These are phyloP conservation scores for Centropyge bicolor DNA, from an alignment of 2,797 vertebrate genomes.

Conservation along the genomic window DNA sequence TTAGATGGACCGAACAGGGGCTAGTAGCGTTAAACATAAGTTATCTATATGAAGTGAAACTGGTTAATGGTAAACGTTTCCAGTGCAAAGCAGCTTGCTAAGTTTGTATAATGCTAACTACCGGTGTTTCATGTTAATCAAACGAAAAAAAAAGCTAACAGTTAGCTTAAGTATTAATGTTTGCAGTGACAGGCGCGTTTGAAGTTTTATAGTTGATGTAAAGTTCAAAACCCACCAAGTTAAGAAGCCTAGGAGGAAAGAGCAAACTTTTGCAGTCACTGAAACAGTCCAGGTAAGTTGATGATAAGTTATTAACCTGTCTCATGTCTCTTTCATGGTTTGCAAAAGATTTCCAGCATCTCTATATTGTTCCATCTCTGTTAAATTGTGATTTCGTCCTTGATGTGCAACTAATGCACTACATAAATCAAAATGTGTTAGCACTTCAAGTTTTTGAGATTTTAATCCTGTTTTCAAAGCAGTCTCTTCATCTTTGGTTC, in stretches of 20 bases:
- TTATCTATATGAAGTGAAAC: not conserved
- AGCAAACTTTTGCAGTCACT: not conserved
- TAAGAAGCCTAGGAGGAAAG: not conserved
- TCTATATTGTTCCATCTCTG: not conserved
- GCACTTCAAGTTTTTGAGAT: not conserved
- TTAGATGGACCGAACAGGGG: not conserved
- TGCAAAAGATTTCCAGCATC: not conserved
- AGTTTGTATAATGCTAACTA: constrained; percentile 28
- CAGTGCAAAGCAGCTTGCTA: not conserved
- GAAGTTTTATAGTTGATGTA: not conserved
- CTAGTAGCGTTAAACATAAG: not conserved
- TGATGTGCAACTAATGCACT: not conserved
- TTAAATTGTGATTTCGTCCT: not conserved
- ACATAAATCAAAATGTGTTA: constrained; percentile 2
- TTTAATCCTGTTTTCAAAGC: not conserved
- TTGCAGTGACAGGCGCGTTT: not conserved
- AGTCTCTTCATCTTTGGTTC: not conserved
- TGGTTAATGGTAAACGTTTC: not conserved
- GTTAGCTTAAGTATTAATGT: not conserved
- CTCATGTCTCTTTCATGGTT: not conserved
- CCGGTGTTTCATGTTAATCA: not conserved
- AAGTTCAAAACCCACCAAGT: not conserved
- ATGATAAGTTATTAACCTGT: not conserved
- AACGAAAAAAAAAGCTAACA: not conserved
- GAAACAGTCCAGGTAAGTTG: constrained; percentile 44